Evolutionary conservation across 2,113 vertebrate genomes (phyloP).

Genomic region (Spheniscus mendiculus): DNA sequence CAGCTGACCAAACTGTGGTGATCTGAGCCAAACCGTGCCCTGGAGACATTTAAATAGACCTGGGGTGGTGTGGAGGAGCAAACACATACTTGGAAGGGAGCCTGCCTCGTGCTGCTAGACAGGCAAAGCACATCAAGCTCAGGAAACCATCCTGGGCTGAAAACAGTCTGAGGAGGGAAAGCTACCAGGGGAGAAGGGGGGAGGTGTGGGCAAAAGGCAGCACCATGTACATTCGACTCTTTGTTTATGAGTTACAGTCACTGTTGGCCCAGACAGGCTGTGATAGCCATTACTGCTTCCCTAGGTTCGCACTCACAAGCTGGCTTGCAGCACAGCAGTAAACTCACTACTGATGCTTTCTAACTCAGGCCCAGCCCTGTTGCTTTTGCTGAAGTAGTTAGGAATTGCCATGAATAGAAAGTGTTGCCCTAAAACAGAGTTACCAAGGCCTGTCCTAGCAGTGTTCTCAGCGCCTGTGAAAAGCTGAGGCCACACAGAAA

Average conservation of each 20-base stretch:
- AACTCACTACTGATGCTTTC: not conserved
- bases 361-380: not conserved
- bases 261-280: not conserved
- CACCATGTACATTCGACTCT: not conserved
- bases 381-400: not conserved
- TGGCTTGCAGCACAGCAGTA: not conserved
- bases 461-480: not conserved
- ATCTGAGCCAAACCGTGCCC: not conserved
- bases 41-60: not conserved
- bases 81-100: not conserved
- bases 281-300: not conserved
- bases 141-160: not conserved
- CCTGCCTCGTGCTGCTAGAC: not conserved
- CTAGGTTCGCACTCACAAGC: not conserved
- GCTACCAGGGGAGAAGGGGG: not conserved
- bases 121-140: not conserved
- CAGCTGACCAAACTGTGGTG: not conserved
- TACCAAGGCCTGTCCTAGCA: not conserved
- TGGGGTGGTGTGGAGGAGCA: not conserved
- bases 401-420: not conserved
- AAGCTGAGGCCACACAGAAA: not conserved
- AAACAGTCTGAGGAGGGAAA: not conserved
- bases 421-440: not conserved
- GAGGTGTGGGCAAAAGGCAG: not conserved
- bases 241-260: not conserved